Base-by-base conservation (phyloP, 2,888 invertebrate species). In the Epistrophella euchroma region DNA sequence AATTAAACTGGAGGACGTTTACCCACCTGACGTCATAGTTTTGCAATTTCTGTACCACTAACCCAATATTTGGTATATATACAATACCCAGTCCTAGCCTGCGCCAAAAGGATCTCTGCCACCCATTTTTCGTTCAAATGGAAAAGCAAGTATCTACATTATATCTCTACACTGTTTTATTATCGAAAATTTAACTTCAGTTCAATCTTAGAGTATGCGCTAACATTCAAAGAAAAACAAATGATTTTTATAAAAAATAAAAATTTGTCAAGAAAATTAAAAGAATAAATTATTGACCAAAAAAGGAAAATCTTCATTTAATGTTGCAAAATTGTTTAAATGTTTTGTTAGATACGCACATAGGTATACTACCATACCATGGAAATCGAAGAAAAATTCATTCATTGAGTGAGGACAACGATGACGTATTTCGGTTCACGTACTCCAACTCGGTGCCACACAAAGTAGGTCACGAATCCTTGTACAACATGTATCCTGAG, bases 11-110 rank as follows among this genome's bases (percentile, higher is more conserved):
- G 88, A 89, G 89, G 89, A 88, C 89, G 88, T 89, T 90, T 90
- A 90, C 90, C 89, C 88, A 88, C 88, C 80, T 89, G 89, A 90
- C 89, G 90, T 90, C 90, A 90, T 88, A 58, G 88, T 88, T 88
- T 75, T 81, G 87, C 87, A 87, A 87, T 80, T 88, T 68, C 87
- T 88, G 88, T 82, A 85, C 89, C 87, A 89, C 88, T 89, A 88
- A 89, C 89, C 89, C 79, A 89, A 68, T 87, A 88, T 83, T 80
- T 73, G 68, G 74, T 86, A 86, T 86, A 86, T 74, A 86, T 73
- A 81, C 73, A 77, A 45, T 58, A 74, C 81, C 73, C 77, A 77
- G 81, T 77, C 56, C 74, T 13, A 74, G 58, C 70, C 77, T 77
- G 74, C 70, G 82, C 81, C 73, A 56, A 74, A 76, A 58, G 56